phyloP scores from a whole-genome alignment of 2,888 invertebrate genomes.

The Hemaris fuciformis region DNA sequence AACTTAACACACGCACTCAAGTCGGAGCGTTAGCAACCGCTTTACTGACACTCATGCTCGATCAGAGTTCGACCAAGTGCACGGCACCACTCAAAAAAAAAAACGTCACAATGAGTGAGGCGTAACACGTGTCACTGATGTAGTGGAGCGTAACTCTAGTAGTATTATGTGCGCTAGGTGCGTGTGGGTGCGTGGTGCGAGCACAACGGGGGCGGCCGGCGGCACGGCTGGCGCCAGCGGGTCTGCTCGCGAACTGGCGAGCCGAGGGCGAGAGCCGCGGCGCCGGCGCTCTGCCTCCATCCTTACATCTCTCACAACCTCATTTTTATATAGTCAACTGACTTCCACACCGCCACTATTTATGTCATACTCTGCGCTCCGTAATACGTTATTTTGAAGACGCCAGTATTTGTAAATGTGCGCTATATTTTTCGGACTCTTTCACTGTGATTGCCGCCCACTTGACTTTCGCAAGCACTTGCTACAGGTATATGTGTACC shows the following conservation, averaged over 20 bases:
- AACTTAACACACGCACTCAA: slow-evolving; percentile 57
- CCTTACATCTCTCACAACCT: slow-evolving; percentile 68
- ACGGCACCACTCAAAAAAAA: slow-evolving; percentile 21
- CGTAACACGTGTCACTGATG: slow-evolving; percentile 36
- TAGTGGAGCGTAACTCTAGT: slow-evolving; percentile 28
- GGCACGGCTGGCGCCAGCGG: slow-evolving; percentile 67
- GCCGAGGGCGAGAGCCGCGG: slow-evolving; percentile 59
- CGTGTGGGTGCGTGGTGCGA: slow-evolving; percentile 27
- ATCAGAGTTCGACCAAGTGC: slow-evolving; percentile 30
- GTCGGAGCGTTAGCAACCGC: slow-evolving; percentile 43
- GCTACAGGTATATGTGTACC: slow-evolving; percentile 55
- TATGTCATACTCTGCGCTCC: slow-evolving; percentile 76
- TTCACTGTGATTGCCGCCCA: slow-evolving; percentile 55
- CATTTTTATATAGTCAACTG: slow-evolving; percentile 80
- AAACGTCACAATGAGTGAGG: slow-evolving; percentile 16
- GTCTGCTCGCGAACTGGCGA: slow-evolving; percentile 65
- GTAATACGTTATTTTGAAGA: slow-evolving; percentile 76
- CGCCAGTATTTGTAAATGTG: slow-evolving; percentile 68
- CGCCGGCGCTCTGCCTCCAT: slow-evolving; percentile 73
- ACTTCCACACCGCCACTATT: slow-evolving; percentile 78
- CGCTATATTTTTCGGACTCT: slow-evolving; percentile 58
- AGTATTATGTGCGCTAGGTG: slow-evolving; percentile 27
- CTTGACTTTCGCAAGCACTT: slow-evolving; percentile 43
- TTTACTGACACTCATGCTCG: slow-evolving; percentile 53
- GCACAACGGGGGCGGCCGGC: slow-evolving; percentile 39